These are phyloP conservation scores for Australoheros facetus DNA, from an alignment of 2,797 vertebrate species.

Conservation along the genomic window DNA sequence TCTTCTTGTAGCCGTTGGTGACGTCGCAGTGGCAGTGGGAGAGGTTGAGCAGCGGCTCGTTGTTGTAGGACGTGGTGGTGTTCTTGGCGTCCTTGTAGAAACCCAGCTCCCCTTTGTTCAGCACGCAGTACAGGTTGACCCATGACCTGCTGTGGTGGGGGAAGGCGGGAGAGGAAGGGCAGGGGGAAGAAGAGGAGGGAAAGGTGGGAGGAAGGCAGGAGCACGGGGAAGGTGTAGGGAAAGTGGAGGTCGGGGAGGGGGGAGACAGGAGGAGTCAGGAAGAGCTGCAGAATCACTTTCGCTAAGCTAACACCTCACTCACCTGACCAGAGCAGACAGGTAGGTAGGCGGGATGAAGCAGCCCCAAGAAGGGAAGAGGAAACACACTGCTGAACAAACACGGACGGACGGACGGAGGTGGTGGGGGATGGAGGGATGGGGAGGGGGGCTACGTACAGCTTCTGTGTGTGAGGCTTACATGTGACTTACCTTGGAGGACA, in stretches of 20 bases:
- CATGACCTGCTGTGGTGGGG: conserved; percentile 89
- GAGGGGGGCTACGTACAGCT: conserved; percentile 41
- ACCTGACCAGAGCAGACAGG: conserved; percentile 79
- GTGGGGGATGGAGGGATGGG: conserved; percentile 51
- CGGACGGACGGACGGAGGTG: conserved; percentile 58
- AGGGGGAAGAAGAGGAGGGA: conserved; percentile 12
- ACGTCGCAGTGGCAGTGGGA: conserved; percentile 87
- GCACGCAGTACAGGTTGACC: conserved; percentile 96
- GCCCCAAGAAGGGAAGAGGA: conserved; percentile 74
- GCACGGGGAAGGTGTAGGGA: conserved; percentile 24
- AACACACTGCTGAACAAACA: conserved; percentile 79
- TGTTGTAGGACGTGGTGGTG: conserved; percentile 83
- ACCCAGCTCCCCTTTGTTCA: conserved; percentile 92
- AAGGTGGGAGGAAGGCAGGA: conserved; percentile 33
- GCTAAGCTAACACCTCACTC: conserved; percentile 79
- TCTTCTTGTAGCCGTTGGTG: conserved; percentile 96
- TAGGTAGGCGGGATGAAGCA: conserved; percentile 68
- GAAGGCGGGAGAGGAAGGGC: conserved; percentile 23
- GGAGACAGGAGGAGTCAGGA: conserved; percentile 64
- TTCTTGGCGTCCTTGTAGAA: conserved; percentile 96
- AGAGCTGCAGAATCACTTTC: conserved; percentile 60
- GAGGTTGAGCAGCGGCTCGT: conserved; percentile 88
- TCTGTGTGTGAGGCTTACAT: conserved; percentile 34
- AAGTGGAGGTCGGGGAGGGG: conserved; percentile 9
- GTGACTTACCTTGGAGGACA: conserved; percentile 84